Evolutionary conservation across 92 coral and sea anemone genomes (phyloP).

Genomic region (Porites lobata): DNA sequence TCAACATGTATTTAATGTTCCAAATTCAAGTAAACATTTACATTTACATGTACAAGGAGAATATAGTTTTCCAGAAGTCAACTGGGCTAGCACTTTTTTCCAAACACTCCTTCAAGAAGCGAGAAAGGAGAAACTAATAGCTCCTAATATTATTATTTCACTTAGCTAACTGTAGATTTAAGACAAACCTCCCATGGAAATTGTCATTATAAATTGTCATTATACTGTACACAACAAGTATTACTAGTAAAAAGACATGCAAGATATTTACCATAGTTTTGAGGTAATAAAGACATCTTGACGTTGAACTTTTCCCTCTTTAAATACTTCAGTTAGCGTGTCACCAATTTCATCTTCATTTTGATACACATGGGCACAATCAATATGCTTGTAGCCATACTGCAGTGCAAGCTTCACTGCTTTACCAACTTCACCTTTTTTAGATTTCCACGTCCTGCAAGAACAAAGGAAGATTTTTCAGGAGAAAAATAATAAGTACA

Average conservation of each 20-base stretch:
- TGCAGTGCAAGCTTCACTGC: constrained; percentile 72
- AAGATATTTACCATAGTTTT: constrained; percentile 65
- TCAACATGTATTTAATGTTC: no score
- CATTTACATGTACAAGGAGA: no score
- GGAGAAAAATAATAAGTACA: no score
- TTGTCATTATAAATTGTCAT: no score
- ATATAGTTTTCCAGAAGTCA: no score
- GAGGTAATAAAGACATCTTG: constrained; percentile 77
- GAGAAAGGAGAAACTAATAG: no score
- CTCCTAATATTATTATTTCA: no score
- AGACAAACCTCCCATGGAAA: no score
- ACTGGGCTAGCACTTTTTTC: no score
- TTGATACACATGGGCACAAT: constrained; percentile 69
- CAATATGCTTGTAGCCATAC: constrained; percentile 72
- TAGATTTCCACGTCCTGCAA: constrained; percentile 71
- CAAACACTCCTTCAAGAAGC: no score
- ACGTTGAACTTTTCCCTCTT: constrained; percentile 67
- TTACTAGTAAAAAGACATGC: not conserved
- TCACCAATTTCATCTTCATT: constrained; percentile 76
- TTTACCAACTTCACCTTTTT: constrained; percentile 71
- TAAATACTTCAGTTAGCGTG: constrained; percentile 62
- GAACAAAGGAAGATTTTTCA: not conserved
- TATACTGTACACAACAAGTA: not conserved
- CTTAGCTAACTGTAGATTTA: no score
- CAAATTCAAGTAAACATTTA: no score